Base-by-base conservation (phyloP, 2,797 vertebrate genomes). In the Poecile montanus region DNA sequence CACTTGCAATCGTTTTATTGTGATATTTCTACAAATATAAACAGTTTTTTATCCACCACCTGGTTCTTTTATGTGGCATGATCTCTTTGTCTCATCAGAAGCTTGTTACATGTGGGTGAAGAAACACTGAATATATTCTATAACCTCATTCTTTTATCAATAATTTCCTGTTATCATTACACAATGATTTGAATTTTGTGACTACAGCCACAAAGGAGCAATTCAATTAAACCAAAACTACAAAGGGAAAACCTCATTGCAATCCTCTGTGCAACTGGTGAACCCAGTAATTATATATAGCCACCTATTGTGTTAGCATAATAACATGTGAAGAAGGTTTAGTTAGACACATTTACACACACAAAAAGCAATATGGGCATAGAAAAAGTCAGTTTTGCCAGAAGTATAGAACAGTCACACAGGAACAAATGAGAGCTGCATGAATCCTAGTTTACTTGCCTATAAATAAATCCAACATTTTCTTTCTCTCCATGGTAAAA, bases 401-500 rank as follows among this genome's bases (percentile, higher is more conserved):
- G 44, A 91, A 94, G 81, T 83, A 86, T 76, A 94, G 92, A 96
- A 96, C 62, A 96, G 89, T 81, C 79, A 89, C 63, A 88, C 30
- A 91, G 75, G 94, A 93, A 97, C 85, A 96, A 97, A 97, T 91
- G 83, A 95, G 78, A 97, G 63, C 94, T 88, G 88, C 94, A 86
- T 96, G 94, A 96, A 96, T 92, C 81, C 86, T 94, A 92, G 89
- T 96, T 97, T 96, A 96, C 91, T 95, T 91, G 61, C 68, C 91
- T 96, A 97, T 95, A 96, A 97, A 96, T 96, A 93, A 96, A 95
- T 88, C 71, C 87, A 94, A 86, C 91, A 75, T 91, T 96, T 96
- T 95, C 89, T 65, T 96, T 95, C 72, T 83, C 89, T 96, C 74
- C 53, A 58, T 74, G 84, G 89, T 94, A 93, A 94, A 96, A 96